phyloP scores from a whole-genome alignment of 2,797 vertebrate genomes.

The Sciurus vulgaris region DNA sequence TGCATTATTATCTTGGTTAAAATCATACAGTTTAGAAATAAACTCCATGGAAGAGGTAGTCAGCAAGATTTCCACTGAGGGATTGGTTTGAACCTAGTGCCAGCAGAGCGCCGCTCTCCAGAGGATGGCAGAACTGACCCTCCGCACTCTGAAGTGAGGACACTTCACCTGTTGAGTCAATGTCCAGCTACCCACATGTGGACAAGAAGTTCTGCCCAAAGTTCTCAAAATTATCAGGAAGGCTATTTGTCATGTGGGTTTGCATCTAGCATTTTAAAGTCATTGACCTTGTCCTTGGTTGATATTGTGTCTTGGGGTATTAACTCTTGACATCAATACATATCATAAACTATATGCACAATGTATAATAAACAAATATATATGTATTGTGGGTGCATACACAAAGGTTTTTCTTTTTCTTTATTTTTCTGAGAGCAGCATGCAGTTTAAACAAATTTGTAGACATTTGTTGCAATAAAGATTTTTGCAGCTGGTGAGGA shows the following conservation, averaged over 20 bases:
- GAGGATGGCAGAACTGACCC: neutral
- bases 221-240: slow-evolving; percentile 43
- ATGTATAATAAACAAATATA: neutral
- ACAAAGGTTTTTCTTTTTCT: neutral
- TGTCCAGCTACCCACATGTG: neutral
- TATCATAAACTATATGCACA: slow-evolving; percentile 1
- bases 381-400: neutral
- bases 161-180: slow-evolving; percentile 13
- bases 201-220: slow-evolving; percentile 47
- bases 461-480: neutral
- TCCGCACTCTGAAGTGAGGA: neutral
- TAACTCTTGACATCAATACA: neutral
- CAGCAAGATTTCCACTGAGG: neutral
- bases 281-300: slow-evolving; percentile 11
- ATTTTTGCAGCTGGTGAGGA: slow-evolving; percentile 41
- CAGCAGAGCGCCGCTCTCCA: neutral
- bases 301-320: slow-evolving; percentile 49
- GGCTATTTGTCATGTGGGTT: slow-evolving; percentile 46
- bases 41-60: neutral
- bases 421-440: neutral
- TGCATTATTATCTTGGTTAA: neutral
- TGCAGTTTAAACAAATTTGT: neutral
- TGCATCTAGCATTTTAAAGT: slow-evolving; percentile 48
- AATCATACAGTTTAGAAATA: neutral
- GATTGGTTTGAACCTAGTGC: slow-evolving; percentile 19